Percentiles rank a stretch among this genome's conserved stretches.
Conservation (phyloP, 2,113 vertebrate species). For the Sinocyclocheilus anshuiensis region DNA sequence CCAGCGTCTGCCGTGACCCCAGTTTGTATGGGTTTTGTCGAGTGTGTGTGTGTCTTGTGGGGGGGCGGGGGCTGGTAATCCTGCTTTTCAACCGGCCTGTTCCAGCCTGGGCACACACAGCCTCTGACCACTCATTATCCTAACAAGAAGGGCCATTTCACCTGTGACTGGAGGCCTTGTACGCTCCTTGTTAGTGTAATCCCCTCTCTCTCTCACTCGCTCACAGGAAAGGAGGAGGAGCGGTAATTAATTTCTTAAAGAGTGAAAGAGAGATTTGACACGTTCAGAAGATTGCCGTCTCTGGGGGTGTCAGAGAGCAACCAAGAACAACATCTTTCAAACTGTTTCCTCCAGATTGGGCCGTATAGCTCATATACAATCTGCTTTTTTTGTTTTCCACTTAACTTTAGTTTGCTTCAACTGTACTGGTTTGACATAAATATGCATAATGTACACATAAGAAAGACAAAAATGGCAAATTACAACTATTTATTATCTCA, state of each 20-base stretch:
- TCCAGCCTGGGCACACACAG: constrained; percentile 66
- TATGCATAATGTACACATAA: background rate
- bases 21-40: constrained; percentile 45
- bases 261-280: constrained; percentile 65
- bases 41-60: constrained; percentile 14
- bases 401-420: background rate
- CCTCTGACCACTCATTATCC: constrained; percentile 96
- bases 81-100: constrained; percentile 75
- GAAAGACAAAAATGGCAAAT: background rate
- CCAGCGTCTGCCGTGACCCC: constrained; percentile 55
- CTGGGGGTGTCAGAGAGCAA: constrained; percentile 49
- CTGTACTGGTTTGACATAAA: background rate
- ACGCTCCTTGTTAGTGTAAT: constrained; percentile 87
- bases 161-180: constrained; percentile 86
- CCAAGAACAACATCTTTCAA: constrained; percentile 58
- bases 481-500: background rate
- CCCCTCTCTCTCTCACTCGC: constrained; percentile 86
- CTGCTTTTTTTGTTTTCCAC: constrained; percentile 24
- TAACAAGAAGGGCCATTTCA: constrained; percentile 99
- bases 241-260: constrained; percentile 88
- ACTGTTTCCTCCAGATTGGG: constrained; percentile 56
- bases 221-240: constrained; percentile 83
- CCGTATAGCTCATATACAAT: constrained; percentile 25
- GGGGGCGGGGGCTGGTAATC: constrained; percentile 57
- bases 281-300: constrained; percentile 63